phyloP scores from a whole-genome alignment of 92 coral and sea anemone species.

The Zoanthus gigantus region DNA sequence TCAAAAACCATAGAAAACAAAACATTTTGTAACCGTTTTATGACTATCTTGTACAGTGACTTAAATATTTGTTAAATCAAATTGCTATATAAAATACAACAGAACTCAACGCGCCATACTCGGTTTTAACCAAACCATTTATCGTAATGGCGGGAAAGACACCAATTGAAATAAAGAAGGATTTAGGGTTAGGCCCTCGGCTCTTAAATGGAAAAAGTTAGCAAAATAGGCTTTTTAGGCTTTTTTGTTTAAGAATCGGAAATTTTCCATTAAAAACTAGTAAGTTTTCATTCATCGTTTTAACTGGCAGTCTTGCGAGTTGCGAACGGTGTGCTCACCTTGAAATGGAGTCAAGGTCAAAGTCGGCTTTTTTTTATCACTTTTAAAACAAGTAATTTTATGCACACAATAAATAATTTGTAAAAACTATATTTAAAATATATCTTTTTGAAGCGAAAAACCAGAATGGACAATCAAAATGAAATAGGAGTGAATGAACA shows the following conservation, averaged over 20 bases:
- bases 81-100: not conserved
- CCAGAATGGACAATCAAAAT: not conserved
- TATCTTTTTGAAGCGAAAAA: not conserved
- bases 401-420: not conserved
- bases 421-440: not conserved
- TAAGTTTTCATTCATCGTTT: not conserved
- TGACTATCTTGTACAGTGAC: not conserved
- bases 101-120: not conserved
- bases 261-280: not conserved
- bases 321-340: not conserved
- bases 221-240: not conserved
- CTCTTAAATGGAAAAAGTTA: not conserved
- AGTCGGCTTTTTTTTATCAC: not conserved
- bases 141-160: not conserved
- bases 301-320: not conserved
- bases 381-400: not conserved
- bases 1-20: not conserved
- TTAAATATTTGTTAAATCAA: conserved; percentile 3
- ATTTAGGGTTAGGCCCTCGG: not conserved
- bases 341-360: not conserved
- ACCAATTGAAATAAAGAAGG: not conserved
- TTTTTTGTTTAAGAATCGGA: not conserved
- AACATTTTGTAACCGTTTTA: not conserved
- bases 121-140: not conserved
- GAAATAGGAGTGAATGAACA: not conserved